phyloP scores from a whole-genome alignment of 2,888 invertebrate genomes.

The Thera obeliscata region DNA sequence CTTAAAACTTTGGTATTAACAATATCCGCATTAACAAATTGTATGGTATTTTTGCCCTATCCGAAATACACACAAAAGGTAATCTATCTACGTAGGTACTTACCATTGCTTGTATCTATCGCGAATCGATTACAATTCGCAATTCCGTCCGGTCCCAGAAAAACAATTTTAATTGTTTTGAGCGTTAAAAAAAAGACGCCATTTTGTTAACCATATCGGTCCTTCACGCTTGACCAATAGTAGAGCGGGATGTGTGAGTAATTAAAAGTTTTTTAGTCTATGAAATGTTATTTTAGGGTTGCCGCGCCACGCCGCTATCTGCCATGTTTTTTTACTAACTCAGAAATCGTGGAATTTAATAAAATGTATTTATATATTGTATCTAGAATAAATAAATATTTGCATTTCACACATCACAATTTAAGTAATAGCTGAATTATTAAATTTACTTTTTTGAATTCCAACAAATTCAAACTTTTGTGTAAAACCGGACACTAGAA shows the following conservation, averaged over 20 bases:
- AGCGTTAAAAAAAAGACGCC: slow-evolving; percentile 52
- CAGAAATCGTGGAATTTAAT: neutral
- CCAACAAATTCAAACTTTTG: too few relatives aligned
- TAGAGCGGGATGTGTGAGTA: slow-evolving; percentile 41
- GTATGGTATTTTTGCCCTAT: slow-evolving; percentile 3
- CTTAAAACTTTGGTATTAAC: too few relatives aligned
- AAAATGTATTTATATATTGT: neutral
- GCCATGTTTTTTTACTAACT: slow-evolving; percentile 6
- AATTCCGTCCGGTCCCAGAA: slow-evolving; percentile 36
- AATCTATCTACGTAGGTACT: neutral
- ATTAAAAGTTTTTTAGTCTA: slow-evolving; percentile 28
- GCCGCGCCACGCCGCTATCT: neutral
- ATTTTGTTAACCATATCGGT: slow-evolving; percentile 53
- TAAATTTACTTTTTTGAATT: too few relatives aligned
- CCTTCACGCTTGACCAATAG: slow-evolving; percentile 62
- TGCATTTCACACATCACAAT: too few relatives aligned
- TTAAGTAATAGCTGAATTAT: too few relatives aligned
- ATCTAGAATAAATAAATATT: too few relatives aligned
- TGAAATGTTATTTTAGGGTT: slow-evolving; percentile 15
- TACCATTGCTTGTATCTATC: neutral
- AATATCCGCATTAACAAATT: neutral
- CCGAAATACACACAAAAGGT: slow-evolving; percentile 25
- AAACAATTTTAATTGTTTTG: slow-evolving; percentile 56
- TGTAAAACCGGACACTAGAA: too few relatives aligned
- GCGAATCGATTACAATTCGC: slow-evolving; percentile 37